Base-by-base conservation (phyloP, 2,888 invertebrate species). In the Coelopa pilipes region DNA sequence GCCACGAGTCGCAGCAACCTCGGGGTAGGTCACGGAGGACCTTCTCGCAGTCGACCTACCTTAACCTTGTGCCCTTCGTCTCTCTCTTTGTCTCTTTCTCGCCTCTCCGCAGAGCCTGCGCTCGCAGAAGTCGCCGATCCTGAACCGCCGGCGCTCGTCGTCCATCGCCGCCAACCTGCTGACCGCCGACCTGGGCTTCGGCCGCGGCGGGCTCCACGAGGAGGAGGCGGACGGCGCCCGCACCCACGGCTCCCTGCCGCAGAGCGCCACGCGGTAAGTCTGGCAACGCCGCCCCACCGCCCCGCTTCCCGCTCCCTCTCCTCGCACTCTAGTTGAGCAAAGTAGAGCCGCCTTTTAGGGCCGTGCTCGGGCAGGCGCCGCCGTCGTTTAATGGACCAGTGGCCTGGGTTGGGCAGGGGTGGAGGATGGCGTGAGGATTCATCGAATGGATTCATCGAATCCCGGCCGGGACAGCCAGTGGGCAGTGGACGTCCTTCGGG, bases 61-160 rank as follows among this genome's bases (percentile, higher is more conserved):
- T 19, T 10, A 59, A 59, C 19, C 59, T 59, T 21, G n/a, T 17
- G 10, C 12, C n/a, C 57, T 57, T 57, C 4, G 15, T 57, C n/a
- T n/a, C n/a, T n/a, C n/a, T n/a, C n/a, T n/a, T n/a, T n/a, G n/a
- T n/a, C n/a, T n/a, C n/a, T n/a, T n/a, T 34, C 34, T 34, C 34
- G 34, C 34, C 7, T 4, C 34, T 77, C 71, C 73, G 17, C 78
- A 83, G 82, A 81, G 78, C 72, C 81, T 82, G 60, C 79, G 82
- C 66, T 57, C 79, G 50, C 83, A 83, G 72, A 87, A 84, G 67
- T 87, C 87, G 13, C 87, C 87, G 17, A 82, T 86, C 21, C 72
- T 87, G 13, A 82, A 81, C 73, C 80, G 86, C 34, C 82, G 87
- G 74, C 84, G 87, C 34, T 83, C 87, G 15, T 87, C 87, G 7